A percentile compares a stretch with the other conserved stretches of the same genome.
phyloP scores from a whole-genome alignment of 2,888 invertebrate genomes.

The Carabus problematicus region DNA sequence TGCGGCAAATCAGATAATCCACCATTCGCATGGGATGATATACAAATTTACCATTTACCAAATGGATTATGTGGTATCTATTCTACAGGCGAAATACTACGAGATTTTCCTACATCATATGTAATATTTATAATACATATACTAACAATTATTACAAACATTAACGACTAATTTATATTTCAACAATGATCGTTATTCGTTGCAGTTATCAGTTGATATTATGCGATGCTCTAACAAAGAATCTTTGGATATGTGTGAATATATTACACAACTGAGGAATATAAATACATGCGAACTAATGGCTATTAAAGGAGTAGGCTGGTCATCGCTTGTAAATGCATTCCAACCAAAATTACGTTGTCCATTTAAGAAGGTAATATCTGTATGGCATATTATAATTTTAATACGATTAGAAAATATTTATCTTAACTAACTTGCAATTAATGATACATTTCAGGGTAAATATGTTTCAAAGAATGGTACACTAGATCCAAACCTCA shows the following conservation, averaged over 20 bases:
- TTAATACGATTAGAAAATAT: background rate
- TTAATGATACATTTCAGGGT: slow-evolving; percentile 14
- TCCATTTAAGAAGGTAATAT: slow-evolving; percentile 19
- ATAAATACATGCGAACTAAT: slow-evolving; percentile 23
- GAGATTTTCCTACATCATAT: background rate
- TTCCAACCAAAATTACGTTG: slow-evolving; percentile 16
- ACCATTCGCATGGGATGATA: slow-evolving; percentile 8
- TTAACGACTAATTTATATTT: background rate
- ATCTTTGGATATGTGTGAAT: slow-evolving; percentile 22
- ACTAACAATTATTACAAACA: too few relatives aligned
- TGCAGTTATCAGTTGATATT: slow-evolving; percentile 12
- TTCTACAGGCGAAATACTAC: background rate
- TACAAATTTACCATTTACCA: slow-evolving; percentile 1
- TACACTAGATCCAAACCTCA: slow-evolving; percentile 17
- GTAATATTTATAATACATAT: background rate
- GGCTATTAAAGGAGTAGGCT: slow-evolving; percentile 12
- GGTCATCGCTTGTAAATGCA: slow-evolving; percentile 7
- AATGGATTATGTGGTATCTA: slow-evolving; percentile 3
- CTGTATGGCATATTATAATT: background rate
- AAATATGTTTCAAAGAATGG: slow-evolving; percentile 15
- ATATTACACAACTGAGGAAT: slow-evolving; percentile 14
- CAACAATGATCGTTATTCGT: background rate
- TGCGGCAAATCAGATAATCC: slow-evolving; percentile 2
- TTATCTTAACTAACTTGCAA: background rate
- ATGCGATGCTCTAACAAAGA: slow-evolving; percentile 21